phyloP scores from a whole-genome alignment of 2,888 invertebrate species.

The Sinodicranocentrus sp. region DNA sequence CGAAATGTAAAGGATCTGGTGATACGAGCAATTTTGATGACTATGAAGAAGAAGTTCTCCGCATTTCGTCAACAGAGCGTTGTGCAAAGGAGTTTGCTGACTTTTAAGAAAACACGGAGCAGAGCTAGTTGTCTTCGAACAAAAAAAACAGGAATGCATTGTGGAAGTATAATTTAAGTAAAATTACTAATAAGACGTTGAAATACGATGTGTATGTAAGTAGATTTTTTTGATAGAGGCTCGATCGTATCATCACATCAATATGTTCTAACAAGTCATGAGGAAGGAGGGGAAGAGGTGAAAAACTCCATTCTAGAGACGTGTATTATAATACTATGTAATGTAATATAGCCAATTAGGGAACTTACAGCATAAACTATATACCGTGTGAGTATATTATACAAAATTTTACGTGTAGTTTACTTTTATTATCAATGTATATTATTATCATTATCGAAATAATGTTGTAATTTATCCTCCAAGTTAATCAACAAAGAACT shows the following conservation, averaged over 20 bases:
- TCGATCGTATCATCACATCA: conserved; percentile 6
- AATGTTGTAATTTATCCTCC: no score
- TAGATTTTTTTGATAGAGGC: conserved; percentile 21
- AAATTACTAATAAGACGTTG: neutral
- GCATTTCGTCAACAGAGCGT: conserved; percentile 99
- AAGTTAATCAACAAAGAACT: neutral
- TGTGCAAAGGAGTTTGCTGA: conserved; percentile 99
- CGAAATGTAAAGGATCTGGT: conserved; percentile 98
- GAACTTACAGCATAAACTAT: conserved; percentile 14
- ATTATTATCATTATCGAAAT: neutral
- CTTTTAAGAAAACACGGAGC: conserved; percentile 81
- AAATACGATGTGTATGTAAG: neutral
- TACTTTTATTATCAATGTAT: neutral
- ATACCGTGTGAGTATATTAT: conserved; percentile 11
- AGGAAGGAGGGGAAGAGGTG: neutral
- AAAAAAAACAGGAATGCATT: conserved; percentile 14
- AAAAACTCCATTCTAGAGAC: conserved; percentile 21
- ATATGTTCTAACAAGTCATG: neutral
- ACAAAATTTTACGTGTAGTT: neutral
- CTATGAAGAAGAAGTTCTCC: conserved; percentile 99
- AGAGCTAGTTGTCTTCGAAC: conserved; percentile 21
- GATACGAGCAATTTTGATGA: conserved; percentile 99
- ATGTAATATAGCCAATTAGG: neutral
- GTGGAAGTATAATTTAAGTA: neutral
- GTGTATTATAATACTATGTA: neutral